A percentile compares a stretch with the other conserved stretches of the same genome.
phyloP scores from a whole-genome alignment of 2,797 vertebrate genomes.

The Sandelia bainsii region DNA sequence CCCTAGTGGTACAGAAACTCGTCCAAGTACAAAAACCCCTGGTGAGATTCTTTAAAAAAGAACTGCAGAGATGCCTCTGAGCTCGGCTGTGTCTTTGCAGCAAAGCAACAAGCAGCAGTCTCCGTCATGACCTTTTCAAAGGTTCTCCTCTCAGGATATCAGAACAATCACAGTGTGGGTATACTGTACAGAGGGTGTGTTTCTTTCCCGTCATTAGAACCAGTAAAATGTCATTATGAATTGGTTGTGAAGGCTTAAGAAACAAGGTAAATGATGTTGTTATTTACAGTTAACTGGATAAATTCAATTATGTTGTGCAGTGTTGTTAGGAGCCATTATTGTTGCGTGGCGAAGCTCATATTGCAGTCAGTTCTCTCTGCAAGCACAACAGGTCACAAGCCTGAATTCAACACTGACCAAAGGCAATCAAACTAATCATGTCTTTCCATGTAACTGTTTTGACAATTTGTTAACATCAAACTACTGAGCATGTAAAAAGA shows the following conservation, averaged over 20 bases:
- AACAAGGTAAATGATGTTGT: slow-evolving; percentile 21
- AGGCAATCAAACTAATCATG: slow-evolving; percentile 26
- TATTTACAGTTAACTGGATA: slow-evolving; percentile 31
- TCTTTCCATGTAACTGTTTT: slow-evolving; percentile 3
- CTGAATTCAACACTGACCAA: slow-evolving; percentile 29
- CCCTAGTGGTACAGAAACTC: slow-evolving; percentile 9
- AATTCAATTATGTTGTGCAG: slow-evolving; percentile 5
- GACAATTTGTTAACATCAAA: slow-evolving; percentile 13
- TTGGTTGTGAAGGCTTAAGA: slow-evolving; percentile 36
- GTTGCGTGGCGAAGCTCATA: slow-evolving; percentile 43
- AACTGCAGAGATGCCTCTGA: slow-evolving; percentile 13
- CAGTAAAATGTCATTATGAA: slow-evolving; percentile 15
- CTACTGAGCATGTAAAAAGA: slow-evolving; percentile 21
- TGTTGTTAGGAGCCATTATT: slow-evolving; percentile 31
- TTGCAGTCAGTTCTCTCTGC: slow-evolving; percentile 32
- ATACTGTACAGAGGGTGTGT: neutral
- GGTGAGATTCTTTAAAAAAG: slow-evolving; percentile 20
- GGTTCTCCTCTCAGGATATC: slow-evolving; percentile 15
- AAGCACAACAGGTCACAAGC: slow-evolving; percentile 41
- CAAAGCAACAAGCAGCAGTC: slow-evolving; percentile 34
- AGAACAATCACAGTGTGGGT: neutral
- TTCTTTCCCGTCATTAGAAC: slow-evolving; percentile 17
- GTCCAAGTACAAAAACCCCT: slow-evolving; percentile 9
- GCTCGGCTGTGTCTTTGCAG: slow-evolving; percentile 7
- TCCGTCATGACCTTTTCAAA: slow-evolving; percentile 19